Evolutionary conservation across 1,140 invertebrate genomes (phyloP).

Genomic region (Hycleus phaleratus): DNA sequence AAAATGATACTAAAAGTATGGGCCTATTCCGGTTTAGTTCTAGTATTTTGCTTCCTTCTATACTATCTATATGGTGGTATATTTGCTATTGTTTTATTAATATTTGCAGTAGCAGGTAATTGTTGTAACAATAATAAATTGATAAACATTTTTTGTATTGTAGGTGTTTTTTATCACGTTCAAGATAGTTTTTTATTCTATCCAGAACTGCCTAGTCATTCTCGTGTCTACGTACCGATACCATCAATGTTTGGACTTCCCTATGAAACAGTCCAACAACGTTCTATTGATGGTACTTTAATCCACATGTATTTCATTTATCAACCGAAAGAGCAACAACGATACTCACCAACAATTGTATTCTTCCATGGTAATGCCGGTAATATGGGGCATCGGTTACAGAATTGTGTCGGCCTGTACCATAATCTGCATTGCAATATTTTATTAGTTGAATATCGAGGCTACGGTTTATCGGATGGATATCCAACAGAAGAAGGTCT

Average conservation of each 20-base stretch:
- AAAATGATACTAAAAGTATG: constrained; percentile 37
- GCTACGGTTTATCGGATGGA: constrained; percentile 90
- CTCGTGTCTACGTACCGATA: constrained; percentile 75
- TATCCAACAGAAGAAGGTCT: constrained; percentile 78
- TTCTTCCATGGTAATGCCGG: constrained; percentile 96
- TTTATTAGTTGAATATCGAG: constrained; percentile 86
- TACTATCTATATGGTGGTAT: constrained; percentile 77
- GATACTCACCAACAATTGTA: constrained; percentile 67
- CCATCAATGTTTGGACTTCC: constrained; percentile 77
- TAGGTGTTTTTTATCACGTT: constrained; percentile 73
- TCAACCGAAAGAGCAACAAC: constrained; percentile 59
- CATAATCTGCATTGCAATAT: constrained; percentile 76
- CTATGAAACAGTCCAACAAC: constrained; percentile 74
- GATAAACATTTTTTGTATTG: constrained; percentile 15
- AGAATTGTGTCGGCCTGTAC: constrained; percentile 72
- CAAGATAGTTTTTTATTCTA: constrained; percentile 84
- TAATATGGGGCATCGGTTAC: constrained; percentile 85
- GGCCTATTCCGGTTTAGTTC: constrained; percentile 46
- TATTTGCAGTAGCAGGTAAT: constrained; percentile 58
- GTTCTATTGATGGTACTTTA: constrained; percentile 68
- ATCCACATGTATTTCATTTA: constrained; percentile 83
- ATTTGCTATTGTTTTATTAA: constrained; percentile 60
- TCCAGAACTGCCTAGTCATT: constrained; percentile 80
- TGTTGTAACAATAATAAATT: constrained; percentile 5
- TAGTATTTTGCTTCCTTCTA: constrained; percentile 62